phyloP scores from a whole-genome alignment of 2,113 vertebrate genomes.

The Prionailurus bengalensis region DNA sequence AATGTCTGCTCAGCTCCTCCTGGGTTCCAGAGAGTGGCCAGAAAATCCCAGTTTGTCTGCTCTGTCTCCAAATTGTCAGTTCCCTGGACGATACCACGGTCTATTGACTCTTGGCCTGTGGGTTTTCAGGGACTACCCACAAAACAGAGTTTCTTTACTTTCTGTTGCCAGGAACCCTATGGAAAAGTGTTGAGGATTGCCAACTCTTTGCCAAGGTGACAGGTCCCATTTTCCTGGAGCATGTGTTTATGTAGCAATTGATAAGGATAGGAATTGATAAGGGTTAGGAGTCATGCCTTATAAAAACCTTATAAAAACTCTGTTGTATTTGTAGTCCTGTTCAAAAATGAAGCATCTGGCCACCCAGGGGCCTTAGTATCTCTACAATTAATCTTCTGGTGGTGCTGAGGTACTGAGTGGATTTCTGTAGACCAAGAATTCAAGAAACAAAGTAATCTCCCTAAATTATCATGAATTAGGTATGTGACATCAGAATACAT shows the following conservation, averaged over 20 bases:
- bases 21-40: neutral
- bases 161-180: neutral
- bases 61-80: neutral
- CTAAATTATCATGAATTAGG: neutral
- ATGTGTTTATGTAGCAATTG: neutral
- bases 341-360: neutral
- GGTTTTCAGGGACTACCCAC: neutral
- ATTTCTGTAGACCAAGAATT: neutral
- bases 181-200: neutral
- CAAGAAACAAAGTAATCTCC: slow-evolving; percentile 8
- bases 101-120: neutral
- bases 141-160: neutral
- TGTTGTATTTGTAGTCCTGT: slow-evolving; percentile 13
- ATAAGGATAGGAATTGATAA: neutral
- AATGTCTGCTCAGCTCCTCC: neutral
- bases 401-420: neutral
- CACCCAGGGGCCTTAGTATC: neutral
- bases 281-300: neutral
- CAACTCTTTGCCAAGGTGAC: neutral
- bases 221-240: neutral
- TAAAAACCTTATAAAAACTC: neutral
- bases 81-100: neutral
- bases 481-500: neutral
- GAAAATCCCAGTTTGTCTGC: neutral
- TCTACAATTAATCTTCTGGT: slow-evolving; percentile 2